These are phyloP conservation scores for Promerops cafer DNA, from an alignment of 2,113 vertebrate genomes.

Conservation along the genomic window DNA sequence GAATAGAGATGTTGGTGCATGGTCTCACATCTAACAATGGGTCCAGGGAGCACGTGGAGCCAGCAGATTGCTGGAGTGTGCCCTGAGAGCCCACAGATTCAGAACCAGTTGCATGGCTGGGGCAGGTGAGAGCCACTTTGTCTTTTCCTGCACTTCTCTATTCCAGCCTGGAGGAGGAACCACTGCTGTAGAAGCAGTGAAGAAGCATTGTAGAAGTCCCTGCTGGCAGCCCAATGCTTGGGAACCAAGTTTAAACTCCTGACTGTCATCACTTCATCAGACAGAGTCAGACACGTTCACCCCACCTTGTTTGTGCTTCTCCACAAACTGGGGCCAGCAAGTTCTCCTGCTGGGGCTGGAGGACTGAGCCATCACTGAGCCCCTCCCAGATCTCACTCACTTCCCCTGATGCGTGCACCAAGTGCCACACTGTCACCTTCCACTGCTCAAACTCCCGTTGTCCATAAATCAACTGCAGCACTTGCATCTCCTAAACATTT, in stretches of 20 bases:
- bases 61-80: background rate
- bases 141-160: background rate
- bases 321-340: background rate
- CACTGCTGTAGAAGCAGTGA: background rate
- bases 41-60: rapidly evolving
- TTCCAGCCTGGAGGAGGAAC: background rate
- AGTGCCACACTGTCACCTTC: background rate
- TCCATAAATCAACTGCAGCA: background rate
- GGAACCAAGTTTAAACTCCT: background rate
- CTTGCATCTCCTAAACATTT: background rate
- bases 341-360: background rate
- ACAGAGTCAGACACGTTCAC: background rate
- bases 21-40: background rate
- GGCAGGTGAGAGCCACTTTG: background rate
- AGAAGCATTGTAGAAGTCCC: background rate
- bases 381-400: background rate
- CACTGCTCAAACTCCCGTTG: background rate
- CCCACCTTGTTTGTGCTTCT: background rate
- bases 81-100: background rate
- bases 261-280: background rate
- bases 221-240: background rate
- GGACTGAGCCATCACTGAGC: background rate
- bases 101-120: background rate
- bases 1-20: background rate
- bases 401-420: background rate